Evolutionary conservation across 2,113 vertebrate genomes (phyloP).

Genomic region (Bambusicola thoracicus): DNA sequence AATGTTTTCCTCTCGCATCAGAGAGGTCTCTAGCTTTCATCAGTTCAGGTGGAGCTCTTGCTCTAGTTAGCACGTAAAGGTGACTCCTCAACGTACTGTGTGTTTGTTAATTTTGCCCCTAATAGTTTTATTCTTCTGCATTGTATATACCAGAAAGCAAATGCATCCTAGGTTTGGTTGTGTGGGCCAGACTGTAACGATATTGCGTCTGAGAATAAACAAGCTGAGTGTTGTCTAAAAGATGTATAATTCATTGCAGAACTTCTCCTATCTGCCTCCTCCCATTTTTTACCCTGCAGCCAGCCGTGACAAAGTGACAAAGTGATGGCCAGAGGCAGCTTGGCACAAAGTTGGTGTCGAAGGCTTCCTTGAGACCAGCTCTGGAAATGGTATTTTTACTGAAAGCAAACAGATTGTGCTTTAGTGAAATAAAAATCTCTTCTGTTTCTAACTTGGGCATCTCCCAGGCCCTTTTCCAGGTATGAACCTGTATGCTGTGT

Average conservation of each 20-base stretch:
- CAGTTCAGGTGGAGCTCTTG: background rate
- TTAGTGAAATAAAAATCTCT: background rate
- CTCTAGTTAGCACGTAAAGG: background rate
- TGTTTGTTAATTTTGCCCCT: background rate
- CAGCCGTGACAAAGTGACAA: too few species aligned
- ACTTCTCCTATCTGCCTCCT: background rate
- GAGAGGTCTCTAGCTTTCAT: background rate
- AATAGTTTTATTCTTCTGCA: background rate
- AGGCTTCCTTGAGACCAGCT: background rate
- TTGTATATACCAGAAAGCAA: background rate
- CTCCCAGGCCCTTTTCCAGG: background rate
- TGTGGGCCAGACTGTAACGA: background rate
- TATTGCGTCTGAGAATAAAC: background rate
- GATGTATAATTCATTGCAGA: background rate
- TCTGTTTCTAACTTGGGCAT: background rate
- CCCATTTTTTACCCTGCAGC: background rate
- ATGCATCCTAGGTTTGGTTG: background rate
- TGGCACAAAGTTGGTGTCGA: background rate
- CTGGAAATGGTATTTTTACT: background rate
- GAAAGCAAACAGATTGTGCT: background rate
- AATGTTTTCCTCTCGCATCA: fast-evolving
- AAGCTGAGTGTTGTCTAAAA: background rate
- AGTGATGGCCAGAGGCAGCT: background rate
- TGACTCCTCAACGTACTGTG: background rate
- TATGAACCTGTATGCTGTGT: background rate